phyloP scores from a whole-genome alignment of 2,797 vertebrate species.

The Hylomyscus alleni region DNA sequence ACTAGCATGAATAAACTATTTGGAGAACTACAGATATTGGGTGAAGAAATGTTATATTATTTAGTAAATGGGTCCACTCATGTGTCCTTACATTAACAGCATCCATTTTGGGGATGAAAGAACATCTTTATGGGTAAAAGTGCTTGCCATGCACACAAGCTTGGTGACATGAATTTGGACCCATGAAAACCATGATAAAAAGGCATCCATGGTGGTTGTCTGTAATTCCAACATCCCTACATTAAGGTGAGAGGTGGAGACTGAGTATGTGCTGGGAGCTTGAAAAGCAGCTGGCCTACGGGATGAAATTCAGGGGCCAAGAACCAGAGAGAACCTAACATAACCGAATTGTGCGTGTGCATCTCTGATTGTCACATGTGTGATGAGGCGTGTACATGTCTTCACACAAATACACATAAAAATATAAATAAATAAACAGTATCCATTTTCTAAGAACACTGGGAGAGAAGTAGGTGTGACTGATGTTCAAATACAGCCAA shows the following conservation, averaged over 20 bases:
- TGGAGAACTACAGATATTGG: conserved; percentile 79
- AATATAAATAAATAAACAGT: background rate
- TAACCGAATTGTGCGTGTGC: background rate
- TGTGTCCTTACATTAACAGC: background rate
- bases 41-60: conserved; percentile 78
- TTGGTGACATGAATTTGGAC: background rate
- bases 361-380: background rate
- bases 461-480: conserved; percentile 18
- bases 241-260: background rate
- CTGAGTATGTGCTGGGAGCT: background rate
- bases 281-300: background rate
- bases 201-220: background rate
- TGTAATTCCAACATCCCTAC: background rate
- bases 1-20: conserved; percentile 76
- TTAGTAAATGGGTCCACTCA: conserved; percentile 43
- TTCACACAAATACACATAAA: background rate
- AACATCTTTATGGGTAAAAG: background rate
- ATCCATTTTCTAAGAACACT: conserved; percentile 60
- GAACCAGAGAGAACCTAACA: background rate
- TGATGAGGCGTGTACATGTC: no score
- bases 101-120: background rate
- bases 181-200: background rate
- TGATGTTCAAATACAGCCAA: conserved; percentile 59
- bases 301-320: no score
- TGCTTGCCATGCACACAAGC: background rate